Conservation (phyloP, 2,113 vertebrate species). For the Cromileptes altivelis region DNA sequence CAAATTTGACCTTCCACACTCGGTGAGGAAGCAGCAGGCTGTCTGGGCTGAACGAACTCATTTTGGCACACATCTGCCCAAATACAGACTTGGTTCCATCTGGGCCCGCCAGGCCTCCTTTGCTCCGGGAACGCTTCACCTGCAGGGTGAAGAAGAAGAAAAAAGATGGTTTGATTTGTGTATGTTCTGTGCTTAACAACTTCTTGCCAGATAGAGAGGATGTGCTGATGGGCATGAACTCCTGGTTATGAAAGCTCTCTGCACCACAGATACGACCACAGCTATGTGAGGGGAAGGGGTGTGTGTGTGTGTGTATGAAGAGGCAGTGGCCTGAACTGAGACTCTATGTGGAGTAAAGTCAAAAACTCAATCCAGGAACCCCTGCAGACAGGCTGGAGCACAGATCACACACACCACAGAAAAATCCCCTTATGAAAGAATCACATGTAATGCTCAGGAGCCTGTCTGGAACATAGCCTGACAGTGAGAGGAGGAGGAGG, state of each 20-base stretch:
- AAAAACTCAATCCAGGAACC: slow-evolving; percentile 25
- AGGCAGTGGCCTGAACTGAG: slow-evolving; percentile 17
- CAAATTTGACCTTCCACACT: slow-evolving; percentile 99
- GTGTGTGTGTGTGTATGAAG: background rate
- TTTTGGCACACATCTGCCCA: slow-evolving; percentile 99
- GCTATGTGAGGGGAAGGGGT: background rate
- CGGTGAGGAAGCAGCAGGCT: slow-evolving; percentile 97
- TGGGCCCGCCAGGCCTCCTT: slow-evolving; percentile 96
- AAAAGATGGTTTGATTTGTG: slow-evolving; percentile 13
- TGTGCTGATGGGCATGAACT: slow-evolving; percentile 28
- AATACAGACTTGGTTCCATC: slow-evolving; percentile 99
- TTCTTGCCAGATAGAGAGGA: slow-evolving; percentile 26
- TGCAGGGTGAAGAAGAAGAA: slow-evolving; percentile 56
- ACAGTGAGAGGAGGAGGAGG: background rate
- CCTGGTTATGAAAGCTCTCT: slow-evolving; percentile 49
- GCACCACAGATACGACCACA: slow-evolving; percentile 6
- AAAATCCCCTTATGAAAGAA: slow-evolving; percentile 71
- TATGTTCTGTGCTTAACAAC: slow-evolving; percentile 28
- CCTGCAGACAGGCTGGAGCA: slow-evolving; percentile 41
- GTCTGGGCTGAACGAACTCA: slow-evolving; percentile 97
- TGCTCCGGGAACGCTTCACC: slow-evolving; percentile 99
- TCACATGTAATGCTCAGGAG: slow-evolving; percentile 69
- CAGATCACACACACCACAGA: slow-evolving; percentile 33
- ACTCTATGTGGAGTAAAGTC: slow-evolving; percentile 37
- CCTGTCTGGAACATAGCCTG: slow-evolving; percentile 33